Evolutionary conservation across 2,113 vertebrate species (phyloP).

Genomic region (Furnarius figulus): DNA sequence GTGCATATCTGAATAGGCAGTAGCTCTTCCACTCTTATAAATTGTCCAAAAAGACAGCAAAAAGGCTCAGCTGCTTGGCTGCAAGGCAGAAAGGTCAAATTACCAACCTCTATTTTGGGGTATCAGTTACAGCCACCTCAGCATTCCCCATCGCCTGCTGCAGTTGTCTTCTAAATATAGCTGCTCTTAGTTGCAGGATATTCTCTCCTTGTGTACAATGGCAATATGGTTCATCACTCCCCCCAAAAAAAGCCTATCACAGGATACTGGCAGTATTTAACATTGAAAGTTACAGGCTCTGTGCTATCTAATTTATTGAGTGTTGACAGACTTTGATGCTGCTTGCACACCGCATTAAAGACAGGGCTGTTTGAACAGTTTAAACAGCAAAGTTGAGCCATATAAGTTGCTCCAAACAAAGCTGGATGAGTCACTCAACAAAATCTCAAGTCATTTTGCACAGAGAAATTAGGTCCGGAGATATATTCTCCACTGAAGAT

Average conservation of each 20-base stretch:
- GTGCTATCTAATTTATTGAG: not conserved
- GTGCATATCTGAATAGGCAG: conserved; percentile 27
- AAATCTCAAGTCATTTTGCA: not conserved
- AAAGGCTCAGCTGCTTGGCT: conserved; percentile 64
- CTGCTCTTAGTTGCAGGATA: conserved; percentile 14
- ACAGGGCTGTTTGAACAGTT: not conserved
- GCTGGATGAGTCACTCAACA: not conserved
- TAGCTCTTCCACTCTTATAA: conserved; percentile 39
- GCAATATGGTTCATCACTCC: not conserved
- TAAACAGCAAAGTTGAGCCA: not conserved
- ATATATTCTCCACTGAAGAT: not conserved
- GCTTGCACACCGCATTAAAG: not conserved
- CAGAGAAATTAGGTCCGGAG: not conserved
- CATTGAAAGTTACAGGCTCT: not conserved
- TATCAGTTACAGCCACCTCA: conserved; percentile 73
- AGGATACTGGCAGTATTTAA: not conserved
- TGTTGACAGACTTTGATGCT: conserved; percentile 13
- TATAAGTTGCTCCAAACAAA: not conserved
- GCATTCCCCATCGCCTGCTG: conserved; percentile 42
- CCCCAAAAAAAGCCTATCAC: not conserved
- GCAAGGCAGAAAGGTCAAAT: conserved; percentile 65
- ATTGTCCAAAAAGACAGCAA: conserved; percentile 56
- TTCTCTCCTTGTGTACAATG: not conserved
- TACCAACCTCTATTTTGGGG: conserved; percentile 64
- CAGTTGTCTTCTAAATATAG: conserved; percentile 69